Base-by-base conservation (phyloP, 2,113 vertebrate species). In the Procavia capensis region DNA sequence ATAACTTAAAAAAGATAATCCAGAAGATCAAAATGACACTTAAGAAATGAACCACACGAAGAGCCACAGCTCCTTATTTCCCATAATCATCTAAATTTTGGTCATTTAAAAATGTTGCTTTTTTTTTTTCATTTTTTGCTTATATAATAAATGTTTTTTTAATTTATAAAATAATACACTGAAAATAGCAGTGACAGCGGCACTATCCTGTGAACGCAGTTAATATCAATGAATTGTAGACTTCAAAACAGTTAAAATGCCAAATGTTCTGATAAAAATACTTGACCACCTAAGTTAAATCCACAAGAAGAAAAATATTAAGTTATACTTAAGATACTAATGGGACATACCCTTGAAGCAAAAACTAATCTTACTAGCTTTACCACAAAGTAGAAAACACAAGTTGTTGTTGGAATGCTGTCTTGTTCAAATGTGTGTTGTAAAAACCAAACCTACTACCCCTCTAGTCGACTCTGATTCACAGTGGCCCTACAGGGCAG, bases 21-120 rank as follows among this genome's bases (percentile, higher is more conserved):
- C 31, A 91, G 75, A 96, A 90, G 85, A 54, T 36, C 4, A 85
- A 89, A 91, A 78, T 78, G 59, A 90, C 36, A 78, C n/a, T 61
- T 74, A 86, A 97, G 61, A 79, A 74, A 43, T 36, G 27, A 84
- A 79, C 29, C 57, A 79, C 85, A 88, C 39, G 93, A 34, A 47
- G 20, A 96, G 79, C 9, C 25, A 61, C 3, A 88, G 68, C 34
- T 74, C 63, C 84, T 87, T 68, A 93, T 36, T 91, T 94, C 63
- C 74, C 61, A 76, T 31, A 63, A 82, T 76, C 54, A 82, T 78
- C 61, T 75, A 83, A 54, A 88, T 78, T 82, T 78, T 41, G 47
- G 27, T 93, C 63, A 93, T 27, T 75, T 31, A 81, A 70, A 45
- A 86, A 50, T 83, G 29, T n/a, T 88, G 68, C 66, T 68, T 16